phyloP scores from a whole-genome alignment of 1,140 invertebrate species.

The Trichonephila clavata region DNA sequence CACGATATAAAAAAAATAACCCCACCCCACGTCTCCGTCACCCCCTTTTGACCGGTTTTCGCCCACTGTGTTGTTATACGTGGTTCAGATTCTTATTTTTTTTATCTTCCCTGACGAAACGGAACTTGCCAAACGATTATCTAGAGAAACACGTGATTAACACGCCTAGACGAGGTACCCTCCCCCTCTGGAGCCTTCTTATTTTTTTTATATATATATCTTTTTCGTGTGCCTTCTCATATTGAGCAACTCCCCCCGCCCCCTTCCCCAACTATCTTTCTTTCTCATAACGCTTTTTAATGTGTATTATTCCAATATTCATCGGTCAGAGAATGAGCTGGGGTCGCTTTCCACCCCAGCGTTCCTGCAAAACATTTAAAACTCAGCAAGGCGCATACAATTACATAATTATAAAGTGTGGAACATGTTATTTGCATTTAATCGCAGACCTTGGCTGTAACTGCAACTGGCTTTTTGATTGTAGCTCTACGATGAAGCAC shows the following conservation, averaged over 20 bases:
- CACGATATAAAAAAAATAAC: constrained; percentile 22
- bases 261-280: background rate
- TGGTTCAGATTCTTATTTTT: constrained; percentile 24
- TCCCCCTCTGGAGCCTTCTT: background rate
- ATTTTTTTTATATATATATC: constrained; percentile 33
- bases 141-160: constrained; percentile 72
- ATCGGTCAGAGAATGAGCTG: constrained; percentile 66
- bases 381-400: constrained; percentile 63
- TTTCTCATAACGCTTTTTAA: constrained; percentile 62
- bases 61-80: constrained; percentile 59
- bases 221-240: background rate
- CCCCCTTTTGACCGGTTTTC: constrained; percentile 60
- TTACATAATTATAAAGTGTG: constrained; percentile 74
- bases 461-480: constrained; percentile 29
- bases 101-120: constrained; percentile 57
- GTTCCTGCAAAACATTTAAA: constrained; percentile 50
- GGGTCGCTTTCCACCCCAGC: background rate
- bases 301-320: constrained; percentile 74
- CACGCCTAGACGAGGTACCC: constrained; percentile 37
- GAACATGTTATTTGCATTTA: constrained; percentile 75
- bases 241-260: background rate
- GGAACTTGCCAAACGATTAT: constrained; percentile 75
- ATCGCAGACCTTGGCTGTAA: constrained; percentile 66
- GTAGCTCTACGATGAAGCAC: background rate
- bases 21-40: background rate